Conservation (phyloP, 2,113 vertebrate species). For the Octodon degus region DNA sequence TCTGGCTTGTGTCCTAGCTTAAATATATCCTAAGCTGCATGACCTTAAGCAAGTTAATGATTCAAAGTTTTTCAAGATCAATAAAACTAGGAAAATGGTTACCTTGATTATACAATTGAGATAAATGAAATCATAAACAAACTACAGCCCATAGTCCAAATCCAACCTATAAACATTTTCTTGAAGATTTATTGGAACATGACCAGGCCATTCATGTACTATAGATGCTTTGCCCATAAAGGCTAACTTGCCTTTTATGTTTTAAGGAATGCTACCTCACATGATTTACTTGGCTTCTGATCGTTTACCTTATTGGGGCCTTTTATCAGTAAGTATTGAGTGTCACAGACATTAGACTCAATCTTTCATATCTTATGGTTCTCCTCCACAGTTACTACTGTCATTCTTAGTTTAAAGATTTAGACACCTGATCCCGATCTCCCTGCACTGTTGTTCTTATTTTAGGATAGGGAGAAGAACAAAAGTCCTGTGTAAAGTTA, state of each 20-base stretch:
- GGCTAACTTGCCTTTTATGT: background rate
- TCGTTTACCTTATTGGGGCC: background rate
- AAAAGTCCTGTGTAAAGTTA: background rate
- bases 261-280: background rate
- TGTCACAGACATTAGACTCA: background rate
- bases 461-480: too few species aligned
- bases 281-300: background rate
- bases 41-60: background rate
- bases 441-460: background rate
- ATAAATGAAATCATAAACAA: conserved; percentile 1
- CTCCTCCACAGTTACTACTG: background rate
- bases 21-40: background rate
- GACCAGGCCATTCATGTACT: background rate
- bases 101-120: background rate
- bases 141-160: background rate
- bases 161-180: background rate
- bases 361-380: background rate
- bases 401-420: background rate
- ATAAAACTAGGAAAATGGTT: background rate
- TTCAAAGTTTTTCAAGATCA: conserved; percentile 57
- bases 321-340: conserved; percentile 1
- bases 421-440: background rate
- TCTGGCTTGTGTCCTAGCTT: background rate
- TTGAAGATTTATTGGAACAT: background rate
- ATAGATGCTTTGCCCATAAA: background rate